These are phyloP conservation scores for Panthera leo DNA, from an alignment of 2,113 vertebrate genomes.

Conservation along the genomic window DNA sequence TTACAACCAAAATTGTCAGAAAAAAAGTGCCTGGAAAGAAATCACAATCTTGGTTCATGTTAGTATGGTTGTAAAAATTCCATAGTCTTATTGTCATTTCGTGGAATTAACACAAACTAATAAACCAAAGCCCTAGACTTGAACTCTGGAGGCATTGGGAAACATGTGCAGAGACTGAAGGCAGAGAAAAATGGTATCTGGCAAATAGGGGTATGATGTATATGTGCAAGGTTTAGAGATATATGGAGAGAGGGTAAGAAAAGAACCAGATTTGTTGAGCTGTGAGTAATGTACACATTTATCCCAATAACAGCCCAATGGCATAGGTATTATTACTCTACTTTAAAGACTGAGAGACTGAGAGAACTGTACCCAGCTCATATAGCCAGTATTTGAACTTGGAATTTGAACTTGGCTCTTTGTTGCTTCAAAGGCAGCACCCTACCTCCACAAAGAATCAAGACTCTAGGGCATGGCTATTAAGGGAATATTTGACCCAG, in stretches of 20 bases:
- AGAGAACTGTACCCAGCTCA: too few species aligned
- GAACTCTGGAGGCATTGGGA: neutral
- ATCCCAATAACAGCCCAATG: neutral
- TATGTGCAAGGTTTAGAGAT: neutral
- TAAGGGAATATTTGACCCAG: neutral
- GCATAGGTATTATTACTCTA: neutral
- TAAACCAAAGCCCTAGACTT: constrained; percentile 45
- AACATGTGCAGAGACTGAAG: neutral
- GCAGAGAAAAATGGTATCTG: neutral
- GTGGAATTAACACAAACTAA: constrained; percentile 65
- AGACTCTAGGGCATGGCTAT: neutral
- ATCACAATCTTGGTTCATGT: too few species aligned
- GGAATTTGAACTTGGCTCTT: neutral
- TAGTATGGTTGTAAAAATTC: constrained; percentile 52
- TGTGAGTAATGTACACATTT: neutral
- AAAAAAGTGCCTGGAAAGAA: constrained; percentile 40
- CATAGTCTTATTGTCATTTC: constrained; percentile 58
- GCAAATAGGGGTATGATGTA: neutral
- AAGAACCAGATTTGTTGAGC: neutral
- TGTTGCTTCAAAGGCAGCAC: neutral
- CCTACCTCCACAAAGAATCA: neutral
- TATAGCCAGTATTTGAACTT: too few species aligned
- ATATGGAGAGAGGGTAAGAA: neutral
- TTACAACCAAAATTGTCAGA: neutral
- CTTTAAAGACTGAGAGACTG: too few species aligned